Conservation (phyloP, 1,140 invertebrate genomes). For the Helicoverpa armigera region DNA sequence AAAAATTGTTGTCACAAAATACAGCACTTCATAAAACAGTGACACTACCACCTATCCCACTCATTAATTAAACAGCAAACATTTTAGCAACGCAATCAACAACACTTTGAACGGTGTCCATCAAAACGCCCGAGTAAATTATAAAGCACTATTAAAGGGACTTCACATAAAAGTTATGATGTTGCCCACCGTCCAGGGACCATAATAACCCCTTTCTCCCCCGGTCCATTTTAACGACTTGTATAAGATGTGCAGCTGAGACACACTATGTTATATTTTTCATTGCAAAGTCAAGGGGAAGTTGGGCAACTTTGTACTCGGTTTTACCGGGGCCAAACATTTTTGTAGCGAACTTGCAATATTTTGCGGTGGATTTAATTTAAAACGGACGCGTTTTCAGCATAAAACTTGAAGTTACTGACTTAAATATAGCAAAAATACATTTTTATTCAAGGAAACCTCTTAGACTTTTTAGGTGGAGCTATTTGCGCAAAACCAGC, state of each 20-base stretch:
- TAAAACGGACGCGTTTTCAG: neutral
- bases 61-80: conserved; percentile 27
- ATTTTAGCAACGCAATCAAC: conserved; percentile 26
- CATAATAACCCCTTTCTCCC: conserved; percentile 30
- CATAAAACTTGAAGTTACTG: neutral
- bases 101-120: conserved; percentile 9
- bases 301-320: conserved; percentile 30
- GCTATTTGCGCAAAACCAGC: no score
- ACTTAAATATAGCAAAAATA: neutral
- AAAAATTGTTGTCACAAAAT: no score
- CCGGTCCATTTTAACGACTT: conserved; percentile 35
- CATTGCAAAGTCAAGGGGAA: conserved; percentile 37
- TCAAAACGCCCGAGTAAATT: conserved; percentile 20
- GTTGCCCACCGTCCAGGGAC: conserved; percentile 2
- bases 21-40: neutral
- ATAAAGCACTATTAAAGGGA: conserved; percentile 41
- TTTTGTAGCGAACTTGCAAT: conserved; percentile 11
- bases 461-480: no score
- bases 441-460: no score
- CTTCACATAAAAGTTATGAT: conserved; percentile 34
- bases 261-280: conserved; percentile 40
- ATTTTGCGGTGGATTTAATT: conserved; percentile 9
- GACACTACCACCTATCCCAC: no score
- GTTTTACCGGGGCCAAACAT: conserved; percentile 10
- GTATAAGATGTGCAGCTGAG: conserved; percentile 41